Base-by-base conservation (phyloP, 1,140 invertebrate species). In the Brachystomella parvula region DNA sequence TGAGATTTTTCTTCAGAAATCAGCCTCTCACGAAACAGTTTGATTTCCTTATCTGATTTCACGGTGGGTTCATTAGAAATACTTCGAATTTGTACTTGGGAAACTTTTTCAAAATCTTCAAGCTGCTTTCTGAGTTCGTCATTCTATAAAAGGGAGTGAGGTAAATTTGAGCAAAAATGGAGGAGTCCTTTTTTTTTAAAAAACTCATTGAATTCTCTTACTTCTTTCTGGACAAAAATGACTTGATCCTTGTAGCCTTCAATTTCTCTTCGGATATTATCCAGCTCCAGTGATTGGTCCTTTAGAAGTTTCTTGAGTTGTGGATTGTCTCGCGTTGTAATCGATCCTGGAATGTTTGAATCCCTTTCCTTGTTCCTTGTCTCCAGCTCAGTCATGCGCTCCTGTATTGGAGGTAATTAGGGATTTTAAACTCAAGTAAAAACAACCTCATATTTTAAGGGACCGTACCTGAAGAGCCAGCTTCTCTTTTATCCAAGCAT, bases 101-200 rank as follows among this genome's bases (percentile, higher is more conserved):
- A 84, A 1, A 94, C 86, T 75, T 86, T 87, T 72, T 92, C 88
- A 74, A 88, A 91, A 76, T 94, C 91, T 73, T 89, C 89, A 12
- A 93, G 74, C 78, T 92, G 91, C 67, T 85, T 83, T 59, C 82
- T 83, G 0, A 91, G 76, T 71, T 91, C 91, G 66, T 95, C 92
- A 74, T 87, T 86, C 85, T 91, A 72, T 6, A 74, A 74, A 59
- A 47, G 32, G 64, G 61, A 66, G 15, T 58, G 15, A 21, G 6
- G 24, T n/a, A 12, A 9, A 12, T 6, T 56, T 12, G 9, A 17
- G 24, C 15, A 17, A 56, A 56, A 28, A 26, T 59, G 24, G 57
- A 59, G 6, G 26, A 59, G 29, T 26, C 26, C 26, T 12, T 44
- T 44, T 44, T 44, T 44, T 44, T 44, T 9, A 59, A 30, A 59